phyloP scores from a whole-genome alignment of 1,140 invertebrate genomes.

The Ceratoteleas bidentatus region DNA sequence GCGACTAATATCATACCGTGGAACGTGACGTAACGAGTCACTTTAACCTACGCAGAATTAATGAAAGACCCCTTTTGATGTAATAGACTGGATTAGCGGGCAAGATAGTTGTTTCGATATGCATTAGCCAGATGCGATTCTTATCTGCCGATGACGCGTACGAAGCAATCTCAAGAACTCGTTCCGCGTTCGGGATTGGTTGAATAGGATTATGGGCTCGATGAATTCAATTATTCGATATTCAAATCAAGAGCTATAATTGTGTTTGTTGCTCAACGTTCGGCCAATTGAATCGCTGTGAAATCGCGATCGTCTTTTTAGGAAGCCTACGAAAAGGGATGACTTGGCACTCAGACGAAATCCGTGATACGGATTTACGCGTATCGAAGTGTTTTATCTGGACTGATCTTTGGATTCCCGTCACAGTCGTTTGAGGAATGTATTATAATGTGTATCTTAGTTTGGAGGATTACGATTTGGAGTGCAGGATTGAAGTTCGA shows the following conservation, averaged over 20 bases:
- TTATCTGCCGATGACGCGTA: constrained; percentile 57
- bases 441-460: too few relatives aligned
- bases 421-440: too few relatives aligned
- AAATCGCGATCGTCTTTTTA: not conserved
- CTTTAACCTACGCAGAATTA: constrained; percentile 59
- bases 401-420: too few relatives aligned
- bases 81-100: constrained; percentile 58
- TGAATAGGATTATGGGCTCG: constrained; percentile 43
- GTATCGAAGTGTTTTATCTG: too few relatives aligned
- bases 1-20: constrained; percentile 50
- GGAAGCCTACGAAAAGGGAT: not conserved
- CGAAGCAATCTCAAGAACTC: constrained; percentile 52
- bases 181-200: constrained; percentile 30
- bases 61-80: constrained; percentile 60
- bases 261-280: constrained; percentile 26
- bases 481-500: too few relatives aligned
- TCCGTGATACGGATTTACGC: not conserved
- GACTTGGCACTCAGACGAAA: not conserved
- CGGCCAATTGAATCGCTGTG: not conserved
- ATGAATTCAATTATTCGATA: constrained; percentile 63
- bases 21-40: constrained; percentile 58
- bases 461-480: too few relatives aligned
- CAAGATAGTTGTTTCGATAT: constrained; percentile 62
- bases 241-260: constrained; percentile 45
- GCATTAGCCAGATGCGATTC: constrained; percentile 54